Conservation (phyloP, 1,140 invertebrate species). For the Halictus rubicundus region DNA sequence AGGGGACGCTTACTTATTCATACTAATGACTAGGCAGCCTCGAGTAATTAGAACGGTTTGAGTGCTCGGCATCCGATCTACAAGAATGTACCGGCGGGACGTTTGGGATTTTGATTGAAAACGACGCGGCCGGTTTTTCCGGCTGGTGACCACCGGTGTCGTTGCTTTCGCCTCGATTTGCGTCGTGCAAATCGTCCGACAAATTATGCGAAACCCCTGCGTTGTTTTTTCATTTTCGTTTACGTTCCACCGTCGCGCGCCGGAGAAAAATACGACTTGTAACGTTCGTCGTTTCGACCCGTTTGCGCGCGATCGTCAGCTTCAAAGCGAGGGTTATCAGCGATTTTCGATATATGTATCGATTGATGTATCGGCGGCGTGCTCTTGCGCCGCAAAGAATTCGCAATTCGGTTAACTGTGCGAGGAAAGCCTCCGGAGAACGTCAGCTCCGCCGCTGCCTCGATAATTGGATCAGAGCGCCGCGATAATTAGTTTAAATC, state of each 20-base stretch:
- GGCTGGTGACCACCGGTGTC: not conserved
- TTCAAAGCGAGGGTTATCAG: not conserved
- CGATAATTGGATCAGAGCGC: slow-evolving; percentile 58
- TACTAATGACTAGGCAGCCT: slow-evolving; percentile 72
- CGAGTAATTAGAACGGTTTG: slow-evolving; percentile 61
- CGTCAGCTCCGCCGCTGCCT: slow-evolving; percentile 39
- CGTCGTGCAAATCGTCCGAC: not conserved
- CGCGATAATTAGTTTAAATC: slow-evolving; percentile 66
- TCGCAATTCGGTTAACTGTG: slow-evolving; percentile 33
- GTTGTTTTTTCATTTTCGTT: too few relatives aligned
- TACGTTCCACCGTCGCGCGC: too few relatives aligned
- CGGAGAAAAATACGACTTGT: too few relatives aligned
- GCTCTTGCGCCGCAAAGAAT: slow-evolving; percentile 37
- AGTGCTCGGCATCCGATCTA: slow-evolving; percentile 38
- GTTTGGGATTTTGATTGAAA: slow-evolving; percentile 32
- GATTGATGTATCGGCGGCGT: not conserved
- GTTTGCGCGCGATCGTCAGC: too few relatives aligned
- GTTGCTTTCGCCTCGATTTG: too few relatives aligned
- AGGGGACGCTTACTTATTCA: slow-evolving; percentile 73
- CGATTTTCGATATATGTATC: not conserved
- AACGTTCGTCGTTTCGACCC: too few relatives aligned
- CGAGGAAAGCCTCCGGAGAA: slow-evolving; percentile 23
- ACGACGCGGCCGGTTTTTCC: not conserved
- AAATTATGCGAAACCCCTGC: not conserved
- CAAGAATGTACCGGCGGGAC: slow-evolving; percentile 27